Evolutionary conservation across 2,113 vertebrate genomes (phyloP), one percentile per base, ranked within the genome.

Genomic region (Corydoras sp.): DNA sequence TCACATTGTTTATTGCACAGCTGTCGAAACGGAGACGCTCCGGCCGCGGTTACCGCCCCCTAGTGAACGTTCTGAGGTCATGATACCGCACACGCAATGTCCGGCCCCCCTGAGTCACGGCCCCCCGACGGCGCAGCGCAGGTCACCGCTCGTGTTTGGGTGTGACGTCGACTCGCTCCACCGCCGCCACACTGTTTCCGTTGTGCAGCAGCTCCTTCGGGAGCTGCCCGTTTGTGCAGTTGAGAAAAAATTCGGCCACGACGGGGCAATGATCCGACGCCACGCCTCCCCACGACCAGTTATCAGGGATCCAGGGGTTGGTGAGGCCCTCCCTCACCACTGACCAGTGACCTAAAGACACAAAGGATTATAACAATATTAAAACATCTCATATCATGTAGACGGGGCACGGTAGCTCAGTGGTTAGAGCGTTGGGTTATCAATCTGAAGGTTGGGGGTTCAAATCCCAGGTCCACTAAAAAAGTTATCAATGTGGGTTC

Each of bases 271-370:
- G 94, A 3, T 94, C 91, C 0, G 95, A 98, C 0, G 93, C 95
- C 61, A 98, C 94, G 0, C 96, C 95, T 0, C 96, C 95, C 96
- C 96, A 98, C 0, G 95, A 96, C 96, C 96, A 98, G 87, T 94
- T 94, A 29, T 98, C 95, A 0, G 96, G 96, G 81, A 98, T 98
- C 95, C 95, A 98, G 0, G 94, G 95, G 79, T 96, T 97, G 0
- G 95, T 97, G 61, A 98, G 86, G 5, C 94, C 96, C 81, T 97
- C 94, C 59, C 96, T 83, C 76, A 98, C 90, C 0, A 98, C 94
- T 4, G 83, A 79, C 82, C 92, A 96, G 77, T 94, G 91, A 73
- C 96, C 96, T 98, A 86, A 10, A 18, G 68, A 29, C 66, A 15
- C n/a, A 48, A 62, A 73, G 35, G 35, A 43, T 24, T 24, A 24